Evolutionary conservation across 2,888 invertebrate species (phyloP), one percentile per base, ranked within the genome.

Genomic region (Phrixothrix hirtus): DNA sequence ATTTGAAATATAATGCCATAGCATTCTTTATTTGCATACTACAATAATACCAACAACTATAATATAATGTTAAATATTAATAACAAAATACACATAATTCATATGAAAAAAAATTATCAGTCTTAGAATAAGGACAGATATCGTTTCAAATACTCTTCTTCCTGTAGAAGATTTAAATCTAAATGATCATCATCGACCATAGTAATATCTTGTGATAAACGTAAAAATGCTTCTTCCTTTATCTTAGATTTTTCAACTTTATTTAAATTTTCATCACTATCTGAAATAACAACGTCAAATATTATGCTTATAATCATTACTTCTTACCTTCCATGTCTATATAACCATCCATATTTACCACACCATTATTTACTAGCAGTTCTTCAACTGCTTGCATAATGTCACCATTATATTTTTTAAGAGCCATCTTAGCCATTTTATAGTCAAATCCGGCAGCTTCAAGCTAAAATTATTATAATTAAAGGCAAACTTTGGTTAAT

Each of bases 111-210:
- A n/a, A n/a, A n/a, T n/a, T n/a, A n/a, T 21, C 21, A 21, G 21
- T 21, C 21, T 44, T 69, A 65, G 51, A 87, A 75, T 36, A 87
- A 72, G 0, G 80, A 78, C 69, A 83, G 81, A 73, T 89, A 89
- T 68, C 86, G 84, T 10, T 74, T 78, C 1, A 89, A 78, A 65
- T 87, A 84, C 25, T 81, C 75, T 63, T 85, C 84, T 69, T 92
- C 91, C 55, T 87, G 85, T 0, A 79, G 73, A 11, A 91, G 77
- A 0, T 84, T 80, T 11, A 88, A 75, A 75, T 90, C 88, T 45
- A 91, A 77, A 67, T 91, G 86, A 59, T 88, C 89, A 61, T 88
- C 87, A 27, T 88, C 88, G 0, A 78, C 75, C 31, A 75, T 72
- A 2, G 77, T 72, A 29, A 81, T 76, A 57, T 85, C 84, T 1